Evolutionary conservation across 2,797 vertebrate species (phyloP).

Genomic region (Ispidina picta): DNA sequence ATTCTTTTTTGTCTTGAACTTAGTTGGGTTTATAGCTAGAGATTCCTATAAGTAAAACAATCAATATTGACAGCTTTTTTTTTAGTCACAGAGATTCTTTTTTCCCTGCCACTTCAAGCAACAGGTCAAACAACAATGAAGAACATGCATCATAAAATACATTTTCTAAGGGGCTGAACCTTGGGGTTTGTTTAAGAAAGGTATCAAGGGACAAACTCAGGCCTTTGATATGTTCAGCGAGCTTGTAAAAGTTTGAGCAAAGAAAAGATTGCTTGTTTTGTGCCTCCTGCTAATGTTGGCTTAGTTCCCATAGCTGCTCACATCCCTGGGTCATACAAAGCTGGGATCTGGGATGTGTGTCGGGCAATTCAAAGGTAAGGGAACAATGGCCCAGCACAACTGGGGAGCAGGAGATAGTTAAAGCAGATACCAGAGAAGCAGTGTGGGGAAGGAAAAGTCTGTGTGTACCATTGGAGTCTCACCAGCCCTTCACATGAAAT

Average conservation of each 20-base stretch:
- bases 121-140: constrained; percentile 42
- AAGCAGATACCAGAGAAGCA: constrained; percentile 26
- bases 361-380: constrained; percentile 28
- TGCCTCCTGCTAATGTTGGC: constrained; percentile 17
- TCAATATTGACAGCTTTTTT: background rate
- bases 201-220: constrained; percentile 10
- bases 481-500: constrained; percentile 34
- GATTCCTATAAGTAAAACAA: background rate
- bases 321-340: constrained; percentile 31
- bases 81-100: background rate
- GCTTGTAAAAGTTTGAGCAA: constrained; percentile 10
- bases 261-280: constrained; percentile 24
- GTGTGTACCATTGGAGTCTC: constrained; percentile 36
- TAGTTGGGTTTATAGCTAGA: background rate
- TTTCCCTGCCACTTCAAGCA: background rate
- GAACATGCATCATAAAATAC: background rate
- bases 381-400: constrained; percentile 42
- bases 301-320: constrained; percentile 39
- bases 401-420: constrained; percentile 37
- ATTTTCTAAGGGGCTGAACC: constrained; percentile 15
- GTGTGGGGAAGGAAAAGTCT: constrained; percentile 59
- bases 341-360: background rate
- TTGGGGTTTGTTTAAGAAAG: constrained; percentile 36
- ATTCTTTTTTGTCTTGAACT: background rate
- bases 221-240: constrained; percentile 49